Base-by-base conservation (phyloP, 1,140 invertebrate genomes). In the Drosophila gunungcola region DNA sequence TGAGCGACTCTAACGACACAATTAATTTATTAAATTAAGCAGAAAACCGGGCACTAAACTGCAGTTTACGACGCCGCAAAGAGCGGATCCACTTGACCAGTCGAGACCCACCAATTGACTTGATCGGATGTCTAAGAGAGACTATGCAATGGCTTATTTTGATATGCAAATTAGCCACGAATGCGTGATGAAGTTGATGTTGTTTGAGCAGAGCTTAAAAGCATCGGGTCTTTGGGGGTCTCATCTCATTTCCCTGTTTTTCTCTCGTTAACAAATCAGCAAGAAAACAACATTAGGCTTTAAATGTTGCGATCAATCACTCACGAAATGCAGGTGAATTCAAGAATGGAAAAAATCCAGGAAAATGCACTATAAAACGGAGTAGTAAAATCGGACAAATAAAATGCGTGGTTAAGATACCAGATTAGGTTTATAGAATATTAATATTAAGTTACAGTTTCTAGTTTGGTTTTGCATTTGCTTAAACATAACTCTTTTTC, bases 151-250 rank as follows among this genome's bases (percentile, higher is more conserved):
- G 60, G 53, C 73, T 84, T 76, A 67, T 61, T 88, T 70, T 73
- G 84, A 89, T 88, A 88, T 88, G 83, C 73, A 88, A 88, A 88
- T 88, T 84, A 89, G 84, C 72, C 80, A 69, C 58, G 53, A 83
- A 49, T 70, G 64, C 65, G 52, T 67, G 74, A 36, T 56, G 52
- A 16, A 73, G 43, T 36, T 4, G 41, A 58, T 58, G 60, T 56
- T 49, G 46, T 52, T 69, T 52, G 32, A 48, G n/a, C 55, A 25
- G 34, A 52, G 39, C 25, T 34, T 36, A 60, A 51, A 43, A 67
- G 55, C 78, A 60, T 38, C 41, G 32, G 53, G 16, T 80, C 54
- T 79, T 39, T 46, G 62, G 69, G 53, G 70, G 58, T 64, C 43
- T 34, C 58, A 80, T 57, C 65, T 53, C 21, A 53, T 29, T 55